A percentile compares a stretch with the other conserved stretches of the same genome.
Evolutionary conservation across 2,113 vertebrate genomes (phyloP).

Genomic region (Zosterops borbonicus): DNA sequence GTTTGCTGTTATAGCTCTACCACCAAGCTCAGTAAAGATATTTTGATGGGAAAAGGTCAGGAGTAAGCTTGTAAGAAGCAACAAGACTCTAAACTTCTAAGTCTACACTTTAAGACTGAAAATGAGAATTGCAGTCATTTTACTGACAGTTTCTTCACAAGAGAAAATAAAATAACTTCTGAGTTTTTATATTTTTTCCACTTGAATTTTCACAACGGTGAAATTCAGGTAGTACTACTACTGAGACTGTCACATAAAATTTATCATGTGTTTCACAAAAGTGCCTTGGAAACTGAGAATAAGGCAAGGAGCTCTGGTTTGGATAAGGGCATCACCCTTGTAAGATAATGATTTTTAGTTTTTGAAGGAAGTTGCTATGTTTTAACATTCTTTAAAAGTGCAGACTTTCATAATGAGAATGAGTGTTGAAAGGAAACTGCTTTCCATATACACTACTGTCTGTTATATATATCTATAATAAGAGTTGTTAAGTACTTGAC

Average conservation of each 20-base stretch:
- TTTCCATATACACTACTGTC: not conserved
- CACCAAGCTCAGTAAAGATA: not conserved
- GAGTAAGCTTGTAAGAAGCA: not conserved
- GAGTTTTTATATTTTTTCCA: not conserved
- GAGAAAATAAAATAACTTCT: not conserved
- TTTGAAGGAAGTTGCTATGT: not conserved
- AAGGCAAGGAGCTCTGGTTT: not conserved
- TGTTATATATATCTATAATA: not conserved
- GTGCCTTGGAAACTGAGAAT: not conserved
- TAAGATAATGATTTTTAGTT: not conserved
- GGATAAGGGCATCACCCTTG: not conserved
- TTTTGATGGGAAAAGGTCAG: not conserved
- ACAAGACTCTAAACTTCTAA: not conserved
- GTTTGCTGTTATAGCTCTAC: not conserved
- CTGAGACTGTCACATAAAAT: not conserved
- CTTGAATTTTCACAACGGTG: not conserved
- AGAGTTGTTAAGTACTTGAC: not conserved
- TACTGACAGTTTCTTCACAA: not conserved
- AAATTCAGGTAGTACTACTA: not conserved
- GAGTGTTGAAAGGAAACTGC: not conserved
- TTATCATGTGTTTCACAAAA: not conserved
- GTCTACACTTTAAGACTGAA: not conserved
- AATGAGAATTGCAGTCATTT: not conserved
- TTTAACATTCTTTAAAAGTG: not conserved
- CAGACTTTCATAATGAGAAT: not conserved